These are phyloP conservation scores for Oryzias melastigma DNA, from an alignment of 2,113 vertebrate genomes.

Conservation along the genomic window DNA sequence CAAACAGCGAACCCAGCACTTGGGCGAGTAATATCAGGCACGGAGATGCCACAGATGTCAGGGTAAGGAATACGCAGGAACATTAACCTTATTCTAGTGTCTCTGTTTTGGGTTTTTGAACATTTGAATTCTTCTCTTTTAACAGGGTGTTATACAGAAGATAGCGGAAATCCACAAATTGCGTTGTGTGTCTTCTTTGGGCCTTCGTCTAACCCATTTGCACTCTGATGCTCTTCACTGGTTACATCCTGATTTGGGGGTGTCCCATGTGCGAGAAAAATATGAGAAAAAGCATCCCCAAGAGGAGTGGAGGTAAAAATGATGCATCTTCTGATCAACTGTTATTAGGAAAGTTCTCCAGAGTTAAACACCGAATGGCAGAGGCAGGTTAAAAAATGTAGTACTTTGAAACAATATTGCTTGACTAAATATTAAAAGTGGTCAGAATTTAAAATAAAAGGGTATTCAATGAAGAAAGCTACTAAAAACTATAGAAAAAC, in stretches of 20 bases:
- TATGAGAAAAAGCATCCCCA: conserved; percentile 92
- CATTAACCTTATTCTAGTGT: not conserved
- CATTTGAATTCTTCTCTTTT: conserved; percentile 10
- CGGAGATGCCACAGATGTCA: conserved; percentile 93
- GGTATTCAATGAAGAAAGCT: too few species aligned
- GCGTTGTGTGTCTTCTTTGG: conserved; percentile 91
- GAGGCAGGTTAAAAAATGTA: not conserved
- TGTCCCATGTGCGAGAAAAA: conserved; percentile 92
- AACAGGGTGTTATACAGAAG: conserved; percentile 97
- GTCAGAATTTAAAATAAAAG: too few species aligned
- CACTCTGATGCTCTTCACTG: conserved; percentile 92
- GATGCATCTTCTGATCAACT: not conserved
- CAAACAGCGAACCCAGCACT: conserved; percentile 86
- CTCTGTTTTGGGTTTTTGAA: not conserved
- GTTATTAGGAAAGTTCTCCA: not conserved
- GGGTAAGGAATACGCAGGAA: conserved; percentile 83
- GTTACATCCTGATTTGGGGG: conserved; percentile 95
- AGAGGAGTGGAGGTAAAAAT: conserved; percentile 95
- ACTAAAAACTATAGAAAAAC: too few species aligned
- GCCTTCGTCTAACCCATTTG: conserved; percentile 92
- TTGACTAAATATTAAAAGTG: not conserved
- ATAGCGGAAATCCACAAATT: conserved; percentile 95
- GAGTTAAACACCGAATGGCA: not conserved
- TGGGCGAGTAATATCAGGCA: conserved; percentile 98
- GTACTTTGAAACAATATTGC: not conserved